These are phyloP conservation scores for Monopterus albus DNA, from an alignment of 2,113 vertebrate genomes.

Conservation along the genomic window DNA sequence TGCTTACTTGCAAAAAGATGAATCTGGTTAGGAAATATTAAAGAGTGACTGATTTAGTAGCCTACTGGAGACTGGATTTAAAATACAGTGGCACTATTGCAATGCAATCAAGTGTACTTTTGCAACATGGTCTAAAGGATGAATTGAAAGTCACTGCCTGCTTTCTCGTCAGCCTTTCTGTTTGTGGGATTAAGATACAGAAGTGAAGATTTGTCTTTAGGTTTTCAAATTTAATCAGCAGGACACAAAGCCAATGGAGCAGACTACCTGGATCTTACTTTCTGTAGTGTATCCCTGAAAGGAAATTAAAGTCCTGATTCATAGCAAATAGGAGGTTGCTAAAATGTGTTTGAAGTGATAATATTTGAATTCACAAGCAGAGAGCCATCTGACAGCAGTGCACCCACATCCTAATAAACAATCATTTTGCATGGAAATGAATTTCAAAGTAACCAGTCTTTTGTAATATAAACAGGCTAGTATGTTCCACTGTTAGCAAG, in stretches of 20 bases:
- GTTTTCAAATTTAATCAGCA: slow-evolving; percentile 65
- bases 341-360: slow-evolving; percentile 26
- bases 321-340: not conserved
- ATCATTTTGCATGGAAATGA: slow-evolving; percentile 52
- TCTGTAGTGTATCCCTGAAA: not conserved
- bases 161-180: slow-evolving; percentile 43
- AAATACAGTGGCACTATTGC: slow-evolving; percentile 12
- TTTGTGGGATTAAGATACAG: slow-evolving; percentile 69
- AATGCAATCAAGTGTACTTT: slow-evolving; percentile 45
- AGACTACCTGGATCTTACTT: slow-evolving; percentile 18
- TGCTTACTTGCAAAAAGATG: not conserved
- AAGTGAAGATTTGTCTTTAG: slow-evolving; percentile 66
- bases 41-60: slow-evolving; percentile 42
- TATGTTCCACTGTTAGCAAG: slow-evolving; percentile 44
- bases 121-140: slow-evolving; percentile 33
- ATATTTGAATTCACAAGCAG: slow-evolving; percentile 50
- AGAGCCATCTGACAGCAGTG: slow-evolving; percentile 48
- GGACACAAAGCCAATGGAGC: slow-evolving; percentile 29
- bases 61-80: slow-evolving; percentile 38
- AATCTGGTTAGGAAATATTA: slow-evolving; percentile 28
- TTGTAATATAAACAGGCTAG: slow-evolving; percentile 30
- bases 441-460: slow-evolving; percentile 50
- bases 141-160: slow-evolving; percentile 64
- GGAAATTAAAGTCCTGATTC: slow-evolving; percentile 1
- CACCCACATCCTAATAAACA: slow-evolving; percentile 64